Percentiles rank a stretch among this genome's conserved stretches.
These are phyloP conservation scores for Cardiocondyla obscurior DNA, from an alignment of 1,140 invertebrate genomes.

Conservation along the genomic window DNA sequence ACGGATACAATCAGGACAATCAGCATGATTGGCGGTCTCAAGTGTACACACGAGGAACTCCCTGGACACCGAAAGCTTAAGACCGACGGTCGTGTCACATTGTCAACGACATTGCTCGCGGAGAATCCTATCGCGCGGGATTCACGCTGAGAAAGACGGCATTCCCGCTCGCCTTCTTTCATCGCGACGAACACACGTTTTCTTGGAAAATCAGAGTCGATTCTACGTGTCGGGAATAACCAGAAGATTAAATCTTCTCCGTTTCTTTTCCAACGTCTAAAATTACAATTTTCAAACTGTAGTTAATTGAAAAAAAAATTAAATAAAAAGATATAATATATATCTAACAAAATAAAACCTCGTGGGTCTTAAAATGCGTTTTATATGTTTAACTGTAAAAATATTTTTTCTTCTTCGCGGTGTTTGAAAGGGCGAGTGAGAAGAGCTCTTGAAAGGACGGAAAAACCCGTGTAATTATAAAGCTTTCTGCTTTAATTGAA, in stretches of 20 bases:
- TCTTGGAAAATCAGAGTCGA: not conserved
- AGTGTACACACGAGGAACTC: slow-evolving; percentile 68
- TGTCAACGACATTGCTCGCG: slow-evolving; percentile 23
- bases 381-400: too few species aligned
- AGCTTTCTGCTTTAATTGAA: not conserved
- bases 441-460: not conserved
- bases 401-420: not conserved
- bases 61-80: slow-evolving; percentile 63
- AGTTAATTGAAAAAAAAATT: not conserved
- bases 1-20: slow-evolving; percentile 74
- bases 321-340: not conserved
- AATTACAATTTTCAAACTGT: not conserved
- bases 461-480: not conserved
- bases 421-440: not conserved
- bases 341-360: too few species aligned
- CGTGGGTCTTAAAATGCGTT: too few species aligned
- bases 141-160: not conserved
- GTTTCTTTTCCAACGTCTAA: not conserved
- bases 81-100: slow-evolving; percentile 50
- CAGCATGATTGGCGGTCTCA: slow-evolving; percentile 76
- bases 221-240: not conserved
- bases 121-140: not conserved
- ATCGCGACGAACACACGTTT: not conserved
- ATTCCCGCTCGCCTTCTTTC: not conserved
- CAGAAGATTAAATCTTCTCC: not conserved